Evolutionary conservation across 2,888 invertebrate genomes (phyloP), one percentile per base, ranked within the genome.

Genomic region (Pherbina coryleti): DNA sequence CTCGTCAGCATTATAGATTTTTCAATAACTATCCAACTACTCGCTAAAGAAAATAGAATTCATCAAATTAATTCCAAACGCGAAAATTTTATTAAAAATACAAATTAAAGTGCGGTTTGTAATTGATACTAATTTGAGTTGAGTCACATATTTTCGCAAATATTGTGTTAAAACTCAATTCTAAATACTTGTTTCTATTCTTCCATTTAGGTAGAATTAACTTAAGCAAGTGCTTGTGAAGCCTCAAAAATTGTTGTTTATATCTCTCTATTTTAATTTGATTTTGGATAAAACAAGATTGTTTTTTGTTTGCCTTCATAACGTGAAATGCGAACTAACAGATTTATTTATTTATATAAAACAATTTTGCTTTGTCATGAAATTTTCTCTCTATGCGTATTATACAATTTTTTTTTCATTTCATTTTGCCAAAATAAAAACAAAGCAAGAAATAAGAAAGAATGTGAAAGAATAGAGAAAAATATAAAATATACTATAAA

Each of bases 1-100:
- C 37, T 37, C 62, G 37, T 22, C n/a, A n/a, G 62, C 37, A 64
- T 28, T 74, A 74, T 74, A 74, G 73, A 74, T 74, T 74, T 73
- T 74, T 44, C 73, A 37, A 74, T 62, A 28, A 2, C 22, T 8
- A 19, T 49, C 34, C 8, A 34, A 34, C 31, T 28, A 19, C 31
- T 55, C 19, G 25, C 14, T 25, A 28, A 70, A 70, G 51, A 51
- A 19, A 37, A 31, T 37, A 49, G 0, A 49, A 70, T 51, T 28
- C 31, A 53, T 49, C 3, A 69, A 49, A 69, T n/a, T 70, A 5
- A n/a, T 70, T 51, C 5, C 53, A 19, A 22, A 19, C 37, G 67
- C n/a, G 2, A 2, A 14, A 44, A 44, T 44, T 44, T 11, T 44
- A 44, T 14, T 44, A 22, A 22, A 55, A 55, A 3, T 55, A n/a